A percentile compares a stretch with the other conserved stretches of the same genome.
Evolutionary conservation across 2,888 invertebrate genomes (phyloP).

Genomic region (Acronicta alni): DNA sequence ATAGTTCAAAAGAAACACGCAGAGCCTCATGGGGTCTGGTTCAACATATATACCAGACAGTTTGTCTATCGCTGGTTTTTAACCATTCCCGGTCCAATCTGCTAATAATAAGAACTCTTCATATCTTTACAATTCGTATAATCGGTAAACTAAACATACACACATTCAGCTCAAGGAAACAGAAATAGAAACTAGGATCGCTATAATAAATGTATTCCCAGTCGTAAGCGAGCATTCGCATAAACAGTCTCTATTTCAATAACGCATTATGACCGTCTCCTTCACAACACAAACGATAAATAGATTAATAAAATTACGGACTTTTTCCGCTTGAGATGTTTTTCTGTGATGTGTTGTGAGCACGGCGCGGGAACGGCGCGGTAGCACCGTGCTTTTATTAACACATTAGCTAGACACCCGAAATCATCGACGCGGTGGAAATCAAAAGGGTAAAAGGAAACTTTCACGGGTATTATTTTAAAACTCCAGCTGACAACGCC

Average conservation of each 20-base stretch:
- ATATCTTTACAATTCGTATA: neutral
- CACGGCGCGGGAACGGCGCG: neutral
- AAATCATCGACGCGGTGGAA: neutral
- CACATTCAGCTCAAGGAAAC: constrained; percentile 11
- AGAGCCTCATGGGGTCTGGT: too few relatives aligned
- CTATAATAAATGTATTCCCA: constrained; percentile 18
- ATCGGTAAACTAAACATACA: neutral
- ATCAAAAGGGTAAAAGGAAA: constrained; percentile 12
- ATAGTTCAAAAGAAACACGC: too few relatives aligned
- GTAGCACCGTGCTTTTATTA: neutral
- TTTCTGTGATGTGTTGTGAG: neutral
- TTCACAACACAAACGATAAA: constrained; percentile 6
- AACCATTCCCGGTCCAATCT: too few relatives aligned
- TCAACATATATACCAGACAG: too few relatives aligned
- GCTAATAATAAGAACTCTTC: neutral
- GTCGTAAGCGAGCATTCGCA: constrained; percentile 7
- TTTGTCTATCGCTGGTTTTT: too few relatives aligned
- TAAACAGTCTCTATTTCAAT: constrained; percentile 31
- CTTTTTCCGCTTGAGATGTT: constrained; percentile 6
- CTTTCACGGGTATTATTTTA: constrained; percentile 30
- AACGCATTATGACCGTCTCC: constrained; percentile 10
- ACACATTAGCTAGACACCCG: neutral
- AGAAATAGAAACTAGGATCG: constrained; percentile 30
- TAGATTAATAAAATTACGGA: constrained; percentile 17
- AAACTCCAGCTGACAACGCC: constrained; percentile 30